Base-by-base conservation (phyloP, 37 sponge, comb jelly and placozoan genomes). In the Eunapius fragilis region DNA sequence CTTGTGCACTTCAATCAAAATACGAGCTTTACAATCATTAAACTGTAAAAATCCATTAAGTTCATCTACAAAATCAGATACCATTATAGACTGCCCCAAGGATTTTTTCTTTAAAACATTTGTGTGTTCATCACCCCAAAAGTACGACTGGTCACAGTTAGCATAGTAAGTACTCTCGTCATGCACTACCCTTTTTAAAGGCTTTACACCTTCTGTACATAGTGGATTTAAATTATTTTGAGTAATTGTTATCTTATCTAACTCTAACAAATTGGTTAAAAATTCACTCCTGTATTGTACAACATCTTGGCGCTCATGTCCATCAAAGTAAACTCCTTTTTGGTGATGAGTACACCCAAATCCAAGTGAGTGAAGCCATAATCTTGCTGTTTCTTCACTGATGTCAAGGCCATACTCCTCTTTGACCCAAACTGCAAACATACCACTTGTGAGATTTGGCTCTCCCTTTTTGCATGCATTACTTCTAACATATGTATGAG, bases 11-110 rank as follows among this genome's bases (percentile, higher is more conserved):
- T 70, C 47, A 14, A 88, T 33, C 50, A 34, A 73, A 38, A 13
- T 67, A 69, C 79, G 17, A 22, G 78, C 87, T 70, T 71, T 79
- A 32, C 23, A 17, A 27, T 28, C n/a, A 7, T 73, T 37, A 30
- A 68, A 3, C 6, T 74, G 41, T 19, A 91, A 71, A 38, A 71
- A 91, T 25, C 87, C 87, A 83, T 37, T 34, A 28, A 11, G 19
- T 69, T 91, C 92, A 36, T 91, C 92, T 2, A 91, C 49, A 35
- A 91, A 91, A 36, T 91, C 92, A 2, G 79, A 86, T 0, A 91
- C 87, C 92, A 91, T 91, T 7, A 86, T 36, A 11, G 82, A 68
- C n/a, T 38, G 50, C 13, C 87, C 86, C 2, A 74, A 67, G 30
- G 82, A 82, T 47, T 87, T 91, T 45, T 76, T 84, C 38, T 70